Evolutionary conservation across 2,797 vertebrate genomes (phyloP), one percentile per base, ranked within the genome.

Genomic region (Phoxinus dragarum): DNA sequence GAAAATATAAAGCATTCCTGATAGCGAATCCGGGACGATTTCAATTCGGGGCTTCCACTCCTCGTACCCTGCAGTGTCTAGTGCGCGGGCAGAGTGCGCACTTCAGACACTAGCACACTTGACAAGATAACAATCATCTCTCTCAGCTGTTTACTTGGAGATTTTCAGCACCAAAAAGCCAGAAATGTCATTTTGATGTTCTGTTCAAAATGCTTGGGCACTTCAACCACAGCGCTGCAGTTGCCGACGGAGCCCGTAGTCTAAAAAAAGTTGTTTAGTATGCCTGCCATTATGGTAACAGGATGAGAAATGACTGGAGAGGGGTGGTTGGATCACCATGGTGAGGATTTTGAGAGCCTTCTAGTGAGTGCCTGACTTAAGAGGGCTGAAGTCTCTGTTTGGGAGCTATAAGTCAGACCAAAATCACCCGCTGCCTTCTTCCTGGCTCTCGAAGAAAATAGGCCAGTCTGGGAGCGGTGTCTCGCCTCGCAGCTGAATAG

Each of bases 361-460:
- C 44, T 7, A 85, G 66, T 72, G 83, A 85, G 52, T 71, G 75
- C 38, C 52, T 49, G 31, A 11, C 38, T 79, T 84, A 84, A 80
- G 82, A 84, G 73, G 78, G 64, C 19, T 74, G 61, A 74, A 84
- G 86, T 59, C 77, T 47, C 44, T 71, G 64, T 75, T 80, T 69
- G 49, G 82, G 68, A 83, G 75, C 76, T 75, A 34, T 54, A 74
- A 82, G 40, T 79, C 64, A 81, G 64, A 77, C 56, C 47, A 36
- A 77, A 85, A 86, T 87, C 75, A 80, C 74, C 69, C n/a, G 36
- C 34, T 79, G 66, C 38, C 77, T 61, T 77, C 67, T 64, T 78
- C 9, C 54, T 69, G 68, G 73, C 78, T 78, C 82, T 84, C 77
- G 8, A 84, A 81, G 78, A 81, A 86, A 89, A 78, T 66, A 80